Evolutionary conservation across 2,113 vertebrate genomes (phyloP).

Genomic region (Dicentrarchus labrax): DNA sequence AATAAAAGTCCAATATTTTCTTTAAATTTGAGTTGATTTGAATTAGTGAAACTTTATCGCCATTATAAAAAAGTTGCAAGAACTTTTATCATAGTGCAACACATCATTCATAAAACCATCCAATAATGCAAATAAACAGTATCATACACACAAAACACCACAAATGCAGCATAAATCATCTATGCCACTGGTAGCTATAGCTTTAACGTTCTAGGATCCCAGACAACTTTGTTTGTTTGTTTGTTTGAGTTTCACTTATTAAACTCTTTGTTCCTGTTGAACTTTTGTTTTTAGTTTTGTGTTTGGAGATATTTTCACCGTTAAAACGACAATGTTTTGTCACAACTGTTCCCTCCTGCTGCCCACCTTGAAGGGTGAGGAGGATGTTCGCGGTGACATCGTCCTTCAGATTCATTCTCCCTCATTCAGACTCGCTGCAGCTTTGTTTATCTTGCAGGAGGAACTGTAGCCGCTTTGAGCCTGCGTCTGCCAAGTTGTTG

Average conservation of each 20-base stretch:
- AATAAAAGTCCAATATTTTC: neutral
- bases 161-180: neutral
- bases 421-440: neutral
- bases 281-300: slow-evolving; percentile 8
- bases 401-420: neutral
- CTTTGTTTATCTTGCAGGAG: slow-evolving; percentile 45
- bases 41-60: neutral
- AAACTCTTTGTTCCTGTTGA: neutral
- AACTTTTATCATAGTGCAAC: neutral
- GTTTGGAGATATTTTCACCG: neutral
- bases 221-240: neutral
- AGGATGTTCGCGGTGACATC: neutral
- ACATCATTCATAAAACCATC: neutral
- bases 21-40: neutral
- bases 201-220: neutral
- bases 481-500: slow-evolving; percentile 71
- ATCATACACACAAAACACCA: neutral
- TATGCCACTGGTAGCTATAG: neutral
- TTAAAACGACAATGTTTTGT: neutral
- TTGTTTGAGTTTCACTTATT: neutral
- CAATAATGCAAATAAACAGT: neutral
- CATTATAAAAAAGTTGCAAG: neutral
- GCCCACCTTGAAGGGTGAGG: slow-evolving; percentile 12
- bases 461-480: slow-evolving; percentile 32
- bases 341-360: neutral